Evolutionary conservation across 2,797 vertebrate species (phyloP).

Genomic region (Sebastes vulpes): DNA sequence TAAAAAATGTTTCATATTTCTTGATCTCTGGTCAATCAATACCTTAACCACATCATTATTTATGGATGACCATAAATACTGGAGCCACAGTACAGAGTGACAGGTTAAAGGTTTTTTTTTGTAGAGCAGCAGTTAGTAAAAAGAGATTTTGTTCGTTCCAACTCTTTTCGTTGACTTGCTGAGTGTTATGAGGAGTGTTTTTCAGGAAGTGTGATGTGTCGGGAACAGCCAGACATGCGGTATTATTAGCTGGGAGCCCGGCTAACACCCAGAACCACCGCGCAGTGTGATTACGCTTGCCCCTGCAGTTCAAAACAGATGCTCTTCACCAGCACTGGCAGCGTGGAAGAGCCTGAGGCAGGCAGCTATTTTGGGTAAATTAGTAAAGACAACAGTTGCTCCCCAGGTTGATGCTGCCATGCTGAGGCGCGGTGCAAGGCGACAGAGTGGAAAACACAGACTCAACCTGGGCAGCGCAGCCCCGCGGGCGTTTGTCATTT

Average conservation of each 20-base stretch:
- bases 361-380: slow-evolving; percentile 83
- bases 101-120: background rate
- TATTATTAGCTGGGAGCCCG: slow-evolving; percentile 59
- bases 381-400: slow-evolving; percentile 83
- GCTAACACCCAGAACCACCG: slow-evolving; percentile 47
- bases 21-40: slow-evolving; percentile 29
- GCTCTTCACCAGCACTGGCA: slow-evolving; percentile 73
- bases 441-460: slow-evolving; percentile 79
- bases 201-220: slow-evolving; percentile 40
- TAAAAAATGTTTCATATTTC: slow-evolving; percentile 14
- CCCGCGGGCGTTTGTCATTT: slow-evolving; percentile 76
- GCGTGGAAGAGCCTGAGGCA: slow-evolving; percentile 62
- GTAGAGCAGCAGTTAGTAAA: slow-evolving; percentile 7
- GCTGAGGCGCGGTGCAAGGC: slow-evolving; percentile 71
- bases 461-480: slow-evolving; percentile 70
- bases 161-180: background rate
- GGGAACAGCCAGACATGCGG: slow-evolving; percentile 48
- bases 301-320: slow-evolving; percentile 82
- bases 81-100: background rate
- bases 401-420: slow-evolving; percentile 77
- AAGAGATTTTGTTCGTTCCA: slow-evolving; percentile 1
- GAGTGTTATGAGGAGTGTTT: slow-evolving; percentile 8
- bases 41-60: background rate
- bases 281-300: slow-evolving; percentile 67
- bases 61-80: slow-evolving; percentile 16